phyloP scores from a whole-genome alignment of 64 coral and sea anemone genomes.

The Anthopleura sola region DNA sequence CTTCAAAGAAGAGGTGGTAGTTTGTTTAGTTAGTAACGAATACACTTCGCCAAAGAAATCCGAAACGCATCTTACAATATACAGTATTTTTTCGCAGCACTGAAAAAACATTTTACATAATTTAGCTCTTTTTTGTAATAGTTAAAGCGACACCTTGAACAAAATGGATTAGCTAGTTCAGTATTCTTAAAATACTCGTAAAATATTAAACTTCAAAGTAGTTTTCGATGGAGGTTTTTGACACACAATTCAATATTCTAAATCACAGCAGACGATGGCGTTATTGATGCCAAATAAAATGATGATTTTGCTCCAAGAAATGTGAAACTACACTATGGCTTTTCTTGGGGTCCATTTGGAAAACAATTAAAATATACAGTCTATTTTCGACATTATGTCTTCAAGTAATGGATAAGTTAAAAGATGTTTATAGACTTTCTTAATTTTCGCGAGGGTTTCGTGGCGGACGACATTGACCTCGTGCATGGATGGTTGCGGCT shows the following conservation, averaged over 20 bases:
- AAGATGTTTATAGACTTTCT: not conserved
- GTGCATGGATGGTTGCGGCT: no score
- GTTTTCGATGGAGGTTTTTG: not conserved
- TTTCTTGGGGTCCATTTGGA: not conserved
- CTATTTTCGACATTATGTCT: not conserved
- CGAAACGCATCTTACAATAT: not conserved
- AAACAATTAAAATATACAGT: not conserved
- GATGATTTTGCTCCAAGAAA: not conserved
- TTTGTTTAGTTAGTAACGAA: conserved; percentile 2
- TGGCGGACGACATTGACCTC: no score
- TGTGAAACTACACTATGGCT: not conserved
- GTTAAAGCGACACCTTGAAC: not conserved
- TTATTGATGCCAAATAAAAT: not conserved
- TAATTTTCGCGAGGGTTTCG: not conserved
- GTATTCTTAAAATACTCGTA: not conserved
- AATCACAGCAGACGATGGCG: not conserved
- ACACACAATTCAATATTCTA: not conserved
- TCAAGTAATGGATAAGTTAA: not conserved
- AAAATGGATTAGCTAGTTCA: not conserved
- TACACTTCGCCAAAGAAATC: not conserved
- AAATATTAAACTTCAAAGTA: not conserved
- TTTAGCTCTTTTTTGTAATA: not conserved
- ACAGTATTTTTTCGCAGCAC: not conserved
- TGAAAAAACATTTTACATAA: not conserved
- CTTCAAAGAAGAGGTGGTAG: not conserved